Conservation (phyloP, 2,797 vertebrate genomes). For the Prionace glauca region DNA sequence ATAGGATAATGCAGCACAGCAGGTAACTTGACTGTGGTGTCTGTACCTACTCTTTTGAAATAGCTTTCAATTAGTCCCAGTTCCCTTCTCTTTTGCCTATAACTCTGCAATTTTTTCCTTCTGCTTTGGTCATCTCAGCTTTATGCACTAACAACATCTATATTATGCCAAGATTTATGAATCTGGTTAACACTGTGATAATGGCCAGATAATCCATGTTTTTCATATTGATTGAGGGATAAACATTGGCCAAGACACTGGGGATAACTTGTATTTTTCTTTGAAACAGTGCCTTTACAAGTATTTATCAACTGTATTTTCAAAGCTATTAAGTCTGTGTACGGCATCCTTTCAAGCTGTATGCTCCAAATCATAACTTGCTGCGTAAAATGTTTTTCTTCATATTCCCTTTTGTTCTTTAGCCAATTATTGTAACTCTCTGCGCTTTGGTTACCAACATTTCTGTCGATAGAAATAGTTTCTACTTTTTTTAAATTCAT, state of each 20-base stretch:
- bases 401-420: not conserved
- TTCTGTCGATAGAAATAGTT: not conserved
- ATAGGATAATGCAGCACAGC: not conserved
- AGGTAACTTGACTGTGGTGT: not conserved
- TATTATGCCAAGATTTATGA: not conserved
- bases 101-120: not conserved
- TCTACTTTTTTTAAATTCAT: not conserved
- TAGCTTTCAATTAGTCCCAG: not conserved
- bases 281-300: not conserved
- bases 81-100: not conserved
- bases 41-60: not conserved
- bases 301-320: not conserved
- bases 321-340: no score
- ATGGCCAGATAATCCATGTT: not conserved
- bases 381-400: no score
- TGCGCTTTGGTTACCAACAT: not conserved
- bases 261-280: not conserved
- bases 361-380: no score
- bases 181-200: not conserved
- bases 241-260: not conserved
- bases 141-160: not conserved
- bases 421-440: not conserved
- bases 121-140: not conserved
- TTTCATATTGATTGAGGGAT: not conserved
- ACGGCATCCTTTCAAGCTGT: no score